These are phyloP conservation scores for Sebastiscus albofasciatus DNA, from an alignment of 2,797 vertebrate genomes.

Conservation along the genomic window DNA sequence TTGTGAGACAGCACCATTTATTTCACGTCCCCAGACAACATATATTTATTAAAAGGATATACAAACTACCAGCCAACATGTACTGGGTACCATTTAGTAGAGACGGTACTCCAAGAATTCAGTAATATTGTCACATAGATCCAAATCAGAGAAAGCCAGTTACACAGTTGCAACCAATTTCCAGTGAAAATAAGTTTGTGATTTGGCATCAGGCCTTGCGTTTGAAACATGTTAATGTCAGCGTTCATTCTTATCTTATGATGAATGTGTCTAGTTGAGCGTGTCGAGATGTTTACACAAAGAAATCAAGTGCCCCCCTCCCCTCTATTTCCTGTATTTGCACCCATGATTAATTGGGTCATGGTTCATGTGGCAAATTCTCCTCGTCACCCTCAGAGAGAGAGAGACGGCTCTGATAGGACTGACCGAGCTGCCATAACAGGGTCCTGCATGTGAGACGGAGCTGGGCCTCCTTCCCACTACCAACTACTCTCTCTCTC, in stretches of 20 bases:
- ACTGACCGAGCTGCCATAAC: constrained; percentile 39
- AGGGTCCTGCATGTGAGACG: constrained; percentile 41
- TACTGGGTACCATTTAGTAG: not conserved
- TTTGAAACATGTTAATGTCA: not conserved
- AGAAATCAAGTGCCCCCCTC: constrained; percentile 26
- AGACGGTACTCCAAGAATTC: not conserved
- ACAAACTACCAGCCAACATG: not conserved
- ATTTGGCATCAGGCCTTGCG: not conserved
- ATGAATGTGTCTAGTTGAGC: constrained; percentile 14
- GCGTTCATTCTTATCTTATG: not conserved
- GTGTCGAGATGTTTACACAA: constrained; percentile 31
- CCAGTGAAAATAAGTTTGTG: not conserved
- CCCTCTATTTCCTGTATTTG: constrained; percentile 33
- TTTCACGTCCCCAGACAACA: not conserved
- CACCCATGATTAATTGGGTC: constrained; percentile 67
- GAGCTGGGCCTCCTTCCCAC: constrained; percentile 55
- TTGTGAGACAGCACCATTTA: not conserved
- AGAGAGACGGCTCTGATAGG: constrained; percentile 31
- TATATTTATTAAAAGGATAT: not conserved
- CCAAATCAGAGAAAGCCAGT: not conserved
- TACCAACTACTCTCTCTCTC: not conserved
- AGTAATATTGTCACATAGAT: not conserved
- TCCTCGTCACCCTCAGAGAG: constrained; percentile 28
- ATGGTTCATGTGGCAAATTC: constrained; percentile 59
- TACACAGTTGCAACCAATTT: not conserved